Evolutionary conservation across 1,140 invertebrate genomes (phyloP).

Genomic region (Papilio polyxenes): DNA sequence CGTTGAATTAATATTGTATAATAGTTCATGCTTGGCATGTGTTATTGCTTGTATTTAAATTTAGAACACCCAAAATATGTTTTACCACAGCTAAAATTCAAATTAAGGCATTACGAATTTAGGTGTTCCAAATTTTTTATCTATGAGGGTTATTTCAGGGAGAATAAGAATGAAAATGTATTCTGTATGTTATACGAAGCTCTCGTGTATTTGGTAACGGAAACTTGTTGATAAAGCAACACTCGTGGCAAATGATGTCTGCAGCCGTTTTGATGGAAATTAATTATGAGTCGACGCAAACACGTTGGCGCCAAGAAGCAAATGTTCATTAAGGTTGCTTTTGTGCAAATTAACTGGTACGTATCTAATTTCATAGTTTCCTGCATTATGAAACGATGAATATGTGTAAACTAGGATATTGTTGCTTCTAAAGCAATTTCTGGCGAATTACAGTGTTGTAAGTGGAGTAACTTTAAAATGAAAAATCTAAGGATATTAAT

Average conservation of each 20-base stretch:
- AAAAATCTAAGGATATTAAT: neutral
- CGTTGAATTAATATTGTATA: too few relatives aligned
- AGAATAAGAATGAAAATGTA: neutral
- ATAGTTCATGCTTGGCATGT: too few relatives aligned
- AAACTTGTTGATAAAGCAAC: slow-evolving; percentile 20
- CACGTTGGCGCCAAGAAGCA: slow-evolving; percentile 28
- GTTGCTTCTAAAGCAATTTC: neutral
- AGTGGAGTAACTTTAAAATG: neutral
- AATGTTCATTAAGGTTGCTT: slow-evolving; percentile 36
- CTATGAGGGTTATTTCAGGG: neutral
- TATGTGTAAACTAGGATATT: neutral
- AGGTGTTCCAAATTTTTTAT: neutral
- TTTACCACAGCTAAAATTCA: too few relatives aligned
- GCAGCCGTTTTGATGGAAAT: slow-evolving; percentile 30
- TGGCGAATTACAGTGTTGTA: neutral
- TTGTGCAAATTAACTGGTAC: slow-evolving; percentile 34
- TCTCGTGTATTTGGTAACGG: neutral
- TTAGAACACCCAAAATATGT: too few relatives aligned
- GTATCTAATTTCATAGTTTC: slow-evolving; percentile 26
- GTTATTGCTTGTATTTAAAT: too few relatives aligned
- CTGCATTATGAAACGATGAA: slow-evolving; percentile 3
- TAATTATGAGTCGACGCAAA: slow-evolving; percentile 34
- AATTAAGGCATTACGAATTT: neutral
- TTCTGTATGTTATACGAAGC: neutral
- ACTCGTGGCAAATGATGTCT: slow-evolving; percentile 14